These are phyloP conservation scores for Syrphus vitripennis DNA, from an alignment of 2,888 invertebrate species.

Conservation along the genomic window DNA sequence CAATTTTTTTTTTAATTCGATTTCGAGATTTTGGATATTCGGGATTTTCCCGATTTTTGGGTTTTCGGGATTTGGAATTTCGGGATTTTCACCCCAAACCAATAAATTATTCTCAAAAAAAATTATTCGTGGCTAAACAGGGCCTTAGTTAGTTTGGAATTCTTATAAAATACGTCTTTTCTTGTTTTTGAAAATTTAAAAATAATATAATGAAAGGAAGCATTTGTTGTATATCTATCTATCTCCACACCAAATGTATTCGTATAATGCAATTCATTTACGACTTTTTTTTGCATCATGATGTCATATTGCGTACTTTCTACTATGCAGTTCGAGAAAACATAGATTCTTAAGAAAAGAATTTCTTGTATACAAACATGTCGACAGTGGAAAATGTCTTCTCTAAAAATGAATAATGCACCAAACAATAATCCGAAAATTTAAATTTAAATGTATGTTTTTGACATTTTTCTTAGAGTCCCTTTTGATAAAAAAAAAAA, in stretches of 20 bases:
- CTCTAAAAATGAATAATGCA: conserved; percentile 36
- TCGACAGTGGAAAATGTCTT: not conserved
- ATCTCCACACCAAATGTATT: not conserved
- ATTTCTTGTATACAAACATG: not conserved
- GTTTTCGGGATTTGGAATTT: too few species aligned
- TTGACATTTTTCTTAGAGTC: conserved; percentile 34
- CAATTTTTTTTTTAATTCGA: too few species aligned
- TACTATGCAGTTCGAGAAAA: not conserved
- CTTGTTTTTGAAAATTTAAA: too few species aligned
- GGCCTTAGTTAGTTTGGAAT: too few species aligned
- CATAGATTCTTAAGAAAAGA: not conserved
- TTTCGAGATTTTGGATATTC: too few species aligned
- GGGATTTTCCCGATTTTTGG: too few species aligned
- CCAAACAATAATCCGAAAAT: conserved; percentile 36
- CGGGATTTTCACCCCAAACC: too few species aligned
- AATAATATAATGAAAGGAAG: too few species aligned
- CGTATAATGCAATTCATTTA: not conserved
- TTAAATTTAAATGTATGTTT: conserved; percentile 55
- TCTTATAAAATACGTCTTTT: too few species aligned
- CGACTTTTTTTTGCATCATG: not conserved
- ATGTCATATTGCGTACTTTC: conserved; percentile 14
- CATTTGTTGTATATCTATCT: too few species aligned
- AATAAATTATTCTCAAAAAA: too few species aligned
- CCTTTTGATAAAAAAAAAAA: conserved; percentile 14
- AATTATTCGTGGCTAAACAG: too few species aligned